A percentile compares a stretch with the other conserved stretches of the same genome.
Conservation (phyloP, 2,888 invertebrate genomes). For the Eupsilia transversa region DNA sequence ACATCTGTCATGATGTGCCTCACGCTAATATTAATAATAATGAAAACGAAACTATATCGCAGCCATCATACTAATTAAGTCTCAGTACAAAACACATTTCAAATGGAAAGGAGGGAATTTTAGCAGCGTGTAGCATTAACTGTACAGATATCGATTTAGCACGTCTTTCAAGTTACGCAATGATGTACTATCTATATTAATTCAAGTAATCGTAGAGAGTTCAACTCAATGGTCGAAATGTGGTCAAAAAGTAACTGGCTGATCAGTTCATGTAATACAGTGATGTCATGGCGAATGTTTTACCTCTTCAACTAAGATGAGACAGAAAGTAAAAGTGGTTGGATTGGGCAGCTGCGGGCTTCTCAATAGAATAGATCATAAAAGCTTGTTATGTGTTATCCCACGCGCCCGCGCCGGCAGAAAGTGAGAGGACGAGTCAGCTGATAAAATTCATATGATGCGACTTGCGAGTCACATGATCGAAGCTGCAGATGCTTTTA, state of each 20-base stretch:
- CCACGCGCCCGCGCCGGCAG: constrained; percentile 69
- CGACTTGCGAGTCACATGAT: constrained; percentile 56
- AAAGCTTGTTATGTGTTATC: constrained; percentile 76
- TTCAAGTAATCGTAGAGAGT: constrained; percentile 53
- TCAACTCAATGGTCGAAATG: constrained; percentile 28
- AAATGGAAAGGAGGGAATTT: constrained; percentile 37
- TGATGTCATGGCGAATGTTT: constrained; percentile 75
- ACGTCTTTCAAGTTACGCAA: constrained; percentile 52
- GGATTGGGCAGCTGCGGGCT: constrained; percentile 79
- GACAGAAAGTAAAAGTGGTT: constrained; percentile 88
- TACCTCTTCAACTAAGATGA: constrained; percentile 71
- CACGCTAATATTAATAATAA: constrained; percentile 58
- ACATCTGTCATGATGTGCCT: constrained; percentile 35
- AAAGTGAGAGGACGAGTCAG: constrained; percentile 84
- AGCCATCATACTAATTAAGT: constrained; percentile 43
- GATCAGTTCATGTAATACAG: constrained; percentile 51
- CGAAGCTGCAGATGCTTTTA: constrained; percentile 47
- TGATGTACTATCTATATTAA: constrained; percentile 63
- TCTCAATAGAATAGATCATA: constrained; percentile 81
- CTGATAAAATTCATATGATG: constrained; percentile 57
- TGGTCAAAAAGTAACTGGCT: constrained; percentile 50
- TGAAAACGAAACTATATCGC: constrained; percentile 46
- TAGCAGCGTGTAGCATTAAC: constrained; percentile 17
- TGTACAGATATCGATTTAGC: constrained; percentile 14
- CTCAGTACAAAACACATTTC: constrained; percentile 39